Conservation (phyloP, 2,888 invertebrate genomes). For the Pseudoips prasinana region DNA sequence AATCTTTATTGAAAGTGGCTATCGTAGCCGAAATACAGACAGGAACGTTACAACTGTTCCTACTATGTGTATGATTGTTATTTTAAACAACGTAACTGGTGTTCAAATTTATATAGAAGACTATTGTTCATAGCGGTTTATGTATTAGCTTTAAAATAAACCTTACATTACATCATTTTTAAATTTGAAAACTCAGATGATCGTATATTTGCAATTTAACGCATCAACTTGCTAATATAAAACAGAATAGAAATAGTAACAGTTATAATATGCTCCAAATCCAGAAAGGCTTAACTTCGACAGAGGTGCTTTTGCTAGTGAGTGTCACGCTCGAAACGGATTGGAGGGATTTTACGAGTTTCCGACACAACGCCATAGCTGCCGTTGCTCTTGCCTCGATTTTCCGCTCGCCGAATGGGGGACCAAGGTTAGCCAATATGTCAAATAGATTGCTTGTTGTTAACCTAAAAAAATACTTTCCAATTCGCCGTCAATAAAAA, state of each 20-base stretch:
- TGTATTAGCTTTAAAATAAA: too few species aligned
- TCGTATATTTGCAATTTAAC: too few species aligned
- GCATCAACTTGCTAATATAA: too few species aligned
- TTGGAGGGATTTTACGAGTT: constrained; percentile 56
- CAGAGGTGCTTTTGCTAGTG: constrained; percentile 43
- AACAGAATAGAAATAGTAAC: too few species aligned
- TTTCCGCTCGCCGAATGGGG: constrained; percentile 41
- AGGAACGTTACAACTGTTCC: too few species aligned
- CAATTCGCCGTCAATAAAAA: constrained; percentile 22
- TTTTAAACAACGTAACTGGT: too few species aligned
- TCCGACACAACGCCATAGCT: constrained; percentile 46
- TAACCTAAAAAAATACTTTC: constrained; percentile 27
- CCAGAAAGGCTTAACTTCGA: constrained; percentile 48
- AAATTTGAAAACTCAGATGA: too few species aligned
- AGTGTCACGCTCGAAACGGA: constrained; percentile 50
- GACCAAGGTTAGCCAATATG: constrained; percentile 41
- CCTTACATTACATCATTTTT: too few species aligned
- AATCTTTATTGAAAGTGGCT: too few species aligned
- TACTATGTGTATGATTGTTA: too few species aligned
- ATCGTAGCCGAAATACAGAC: too few species aligned
- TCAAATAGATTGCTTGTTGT: constrained; percentile 17
- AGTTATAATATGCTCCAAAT: constrained; percentile 48
- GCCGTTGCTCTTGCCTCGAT: constrained; percentile 38
- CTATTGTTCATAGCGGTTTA: constrained; percentile 42
- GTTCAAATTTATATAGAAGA: too few species aligned